These are phyloP conservation scores for Stratiomys singularior DNA, from an alignment of 2,888 invertebrate genomes.

Conservation along the genomic window DNA sequence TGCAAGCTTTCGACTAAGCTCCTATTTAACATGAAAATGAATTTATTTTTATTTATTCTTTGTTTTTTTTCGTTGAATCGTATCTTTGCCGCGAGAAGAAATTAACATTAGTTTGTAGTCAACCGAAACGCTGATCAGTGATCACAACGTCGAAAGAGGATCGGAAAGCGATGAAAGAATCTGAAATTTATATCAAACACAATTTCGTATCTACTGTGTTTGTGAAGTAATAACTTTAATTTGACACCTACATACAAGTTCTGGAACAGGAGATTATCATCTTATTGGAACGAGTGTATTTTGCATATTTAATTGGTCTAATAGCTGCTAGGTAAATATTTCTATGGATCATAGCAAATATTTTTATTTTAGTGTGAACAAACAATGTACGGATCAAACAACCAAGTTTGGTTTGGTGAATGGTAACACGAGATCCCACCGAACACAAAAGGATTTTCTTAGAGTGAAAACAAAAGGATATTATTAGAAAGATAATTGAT, in stretches of 20 bases:
- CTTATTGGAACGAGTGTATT: neutral
- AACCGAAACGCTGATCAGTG: neutral
- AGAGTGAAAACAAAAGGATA: too few species aligned
- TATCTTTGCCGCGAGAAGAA: neutral
- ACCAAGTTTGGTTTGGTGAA: neutral
- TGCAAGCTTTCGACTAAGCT: conserved; percentile 1
- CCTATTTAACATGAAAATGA: too few species aligned
- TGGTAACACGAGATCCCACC: neutral
- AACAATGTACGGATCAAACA: neutral
- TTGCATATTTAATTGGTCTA: neutral
- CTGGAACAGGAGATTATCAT: neutral
- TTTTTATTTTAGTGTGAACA: neutral
- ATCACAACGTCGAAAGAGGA: too few species aligned
- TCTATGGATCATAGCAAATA: neutral
- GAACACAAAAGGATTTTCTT: neutral
- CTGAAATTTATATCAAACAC: neutral
- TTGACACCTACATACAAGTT: conserved; percentile 24
- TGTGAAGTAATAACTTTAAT: conserved; percentile 18
- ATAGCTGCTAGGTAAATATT: neutral
- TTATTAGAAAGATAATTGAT: too few species aligned
- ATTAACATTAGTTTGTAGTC: neutral
- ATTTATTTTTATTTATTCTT: too few species aligned
- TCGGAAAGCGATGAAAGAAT: neutral
- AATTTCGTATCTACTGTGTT: conserved; percentile 3
- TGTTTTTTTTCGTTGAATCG: neutral